A percentile compares a stretch with the other conserved stretches of the same genome.
Evolutionary conservation across 2,888 invertebrate species (phyloP).

Genomic region (Microchrysa polita): DNA sequence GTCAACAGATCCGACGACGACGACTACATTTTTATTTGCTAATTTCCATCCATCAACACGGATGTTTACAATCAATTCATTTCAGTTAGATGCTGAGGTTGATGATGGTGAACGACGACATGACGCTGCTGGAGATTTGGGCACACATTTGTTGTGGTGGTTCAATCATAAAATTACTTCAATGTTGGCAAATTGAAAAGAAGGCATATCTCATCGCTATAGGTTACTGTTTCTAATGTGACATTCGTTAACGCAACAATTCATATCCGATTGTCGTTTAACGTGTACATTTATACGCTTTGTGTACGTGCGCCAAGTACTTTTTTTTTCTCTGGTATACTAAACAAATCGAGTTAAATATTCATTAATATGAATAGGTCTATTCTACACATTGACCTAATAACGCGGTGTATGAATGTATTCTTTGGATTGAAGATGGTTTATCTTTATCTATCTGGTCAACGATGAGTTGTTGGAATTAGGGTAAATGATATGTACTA

Average conservation of each 20-base stretch:
- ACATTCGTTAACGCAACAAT: conserved; percentile 21
- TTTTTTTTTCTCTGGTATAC: too few relatives aligned
- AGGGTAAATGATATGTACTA: too few relatives aligned
- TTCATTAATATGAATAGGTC: not conserved
- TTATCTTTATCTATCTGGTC: too few relatives aligned
- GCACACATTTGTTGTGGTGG: not conserved
- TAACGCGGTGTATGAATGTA: too few relatives aligned
- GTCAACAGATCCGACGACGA: not conserved
- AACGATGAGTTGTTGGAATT: too few relatives aligned
- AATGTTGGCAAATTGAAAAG: not conserved
- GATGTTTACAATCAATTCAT: conserved; percentile 40
- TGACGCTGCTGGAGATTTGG: not conserved
- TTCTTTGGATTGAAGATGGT: too few relatives aligned
- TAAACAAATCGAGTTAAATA: not conserved
- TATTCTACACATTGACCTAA: too few relatives aligned
- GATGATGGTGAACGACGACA: too few relatives aligned
- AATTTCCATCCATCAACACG: conserved; percentile 35
- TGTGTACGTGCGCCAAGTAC: conserved; percentile 2
- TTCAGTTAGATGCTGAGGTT: conserved; percentile 3
- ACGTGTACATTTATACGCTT: not conserved
- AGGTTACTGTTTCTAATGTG: conserved; percentile 9
- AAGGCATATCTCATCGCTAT: not conserved
- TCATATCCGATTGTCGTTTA: conserved; percentile 32
- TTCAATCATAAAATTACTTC: not conserved
- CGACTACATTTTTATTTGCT: conserved; percentile 8